Evolutionary conservation across 2,888 invertebrate genomes (phyloP).

Genomic region (Crocallis elinguaria): DNA sequence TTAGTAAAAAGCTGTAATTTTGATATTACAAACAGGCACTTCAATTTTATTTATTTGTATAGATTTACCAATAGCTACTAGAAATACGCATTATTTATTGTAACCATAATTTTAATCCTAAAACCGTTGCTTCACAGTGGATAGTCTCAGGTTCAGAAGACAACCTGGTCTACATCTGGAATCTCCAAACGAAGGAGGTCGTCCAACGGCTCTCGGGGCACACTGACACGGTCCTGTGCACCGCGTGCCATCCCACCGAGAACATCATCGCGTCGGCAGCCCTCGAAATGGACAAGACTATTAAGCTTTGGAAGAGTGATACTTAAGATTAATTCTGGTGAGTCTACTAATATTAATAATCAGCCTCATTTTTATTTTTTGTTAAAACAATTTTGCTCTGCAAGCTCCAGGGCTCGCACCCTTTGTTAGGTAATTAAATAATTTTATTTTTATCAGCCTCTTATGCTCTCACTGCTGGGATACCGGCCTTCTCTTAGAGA

Average conservation of each 20-base stretch:
- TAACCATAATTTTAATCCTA: background rate
- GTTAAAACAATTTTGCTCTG: no score
- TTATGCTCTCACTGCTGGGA: no score
- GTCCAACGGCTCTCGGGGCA: slow-evolving; percentile 99
- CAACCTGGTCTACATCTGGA: slow-evolving; percentile 99
- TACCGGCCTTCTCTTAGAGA: no score
- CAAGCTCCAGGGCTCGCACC: no score
- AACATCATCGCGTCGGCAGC: slow-evolving; percentile 99
- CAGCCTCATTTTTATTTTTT: background rate
- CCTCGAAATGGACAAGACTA: slow-evolving; percentile 99
- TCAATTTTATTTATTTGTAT: no score
- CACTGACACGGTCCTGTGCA: slow-evolving; percentile 97
- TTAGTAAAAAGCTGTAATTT: no score
- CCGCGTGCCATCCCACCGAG: slow-evolving; percentile 99
- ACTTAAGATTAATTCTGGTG: slow-evolving; percentile 84
- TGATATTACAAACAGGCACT: no score
- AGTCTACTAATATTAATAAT: slow-evolving; percentile 27
- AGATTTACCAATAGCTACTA: no score
- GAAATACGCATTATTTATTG: slow-evolving; percentile 1
- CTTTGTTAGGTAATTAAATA: no score
- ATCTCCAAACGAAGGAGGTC: slow-evolving; percentile 99
- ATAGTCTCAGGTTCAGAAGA: slow-evolving; percentile 99
- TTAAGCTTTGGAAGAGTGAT: slow-evolving; percentile 99
- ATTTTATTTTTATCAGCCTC: no score
- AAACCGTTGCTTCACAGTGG: slow-evolving; percentile 88